Evolutionary conservation across 2,113 vertebrate genomes (phyloP).

Genomic region (Chiloscyllium plagiosum): DNA sequence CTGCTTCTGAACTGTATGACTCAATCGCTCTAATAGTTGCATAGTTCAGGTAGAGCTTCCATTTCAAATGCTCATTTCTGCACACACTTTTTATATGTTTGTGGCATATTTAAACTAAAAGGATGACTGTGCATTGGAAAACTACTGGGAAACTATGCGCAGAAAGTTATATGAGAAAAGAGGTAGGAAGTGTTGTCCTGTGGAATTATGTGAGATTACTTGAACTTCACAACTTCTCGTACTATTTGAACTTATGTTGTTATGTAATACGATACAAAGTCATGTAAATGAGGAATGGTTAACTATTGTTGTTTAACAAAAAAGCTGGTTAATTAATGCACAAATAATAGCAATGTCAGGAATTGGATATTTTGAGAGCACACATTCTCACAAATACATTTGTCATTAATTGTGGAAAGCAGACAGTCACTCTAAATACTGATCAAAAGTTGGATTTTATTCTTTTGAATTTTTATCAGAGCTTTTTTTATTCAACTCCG

Average conservation of each 20-base stretch:
- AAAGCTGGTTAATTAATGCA: background rate
- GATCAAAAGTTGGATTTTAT: background rate
- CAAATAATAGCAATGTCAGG: background rate
- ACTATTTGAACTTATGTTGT: background rate
- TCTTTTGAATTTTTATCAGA: background rate
- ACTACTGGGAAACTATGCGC: background rate
- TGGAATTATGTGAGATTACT: background rate
- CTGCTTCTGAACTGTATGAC: background rate
- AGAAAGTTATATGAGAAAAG: background rate
- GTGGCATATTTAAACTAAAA: background rate
- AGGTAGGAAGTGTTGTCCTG: background rate
- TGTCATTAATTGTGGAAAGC: background rate
- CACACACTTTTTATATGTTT: background rate
- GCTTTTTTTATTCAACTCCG: background rate
- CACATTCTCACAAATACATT: background rate
- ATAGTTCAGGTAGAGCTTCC: background rate
- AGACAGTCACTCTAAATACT: background rate
- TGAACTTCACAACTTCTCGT: background rate
- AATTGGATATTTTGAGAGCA: background rate
- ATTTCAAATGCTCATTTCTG: background rate
- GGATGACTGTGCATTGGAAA: background rate
- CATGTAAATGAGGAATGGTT: background rate
- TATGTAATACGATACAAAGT: background rate
- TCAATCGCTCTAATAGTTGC: background rate
- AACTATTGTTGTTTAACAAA: background rate